Conservation (phyloP, 2,888 invertebrate genomes). For the Therioaphis trifolii region DNA sequence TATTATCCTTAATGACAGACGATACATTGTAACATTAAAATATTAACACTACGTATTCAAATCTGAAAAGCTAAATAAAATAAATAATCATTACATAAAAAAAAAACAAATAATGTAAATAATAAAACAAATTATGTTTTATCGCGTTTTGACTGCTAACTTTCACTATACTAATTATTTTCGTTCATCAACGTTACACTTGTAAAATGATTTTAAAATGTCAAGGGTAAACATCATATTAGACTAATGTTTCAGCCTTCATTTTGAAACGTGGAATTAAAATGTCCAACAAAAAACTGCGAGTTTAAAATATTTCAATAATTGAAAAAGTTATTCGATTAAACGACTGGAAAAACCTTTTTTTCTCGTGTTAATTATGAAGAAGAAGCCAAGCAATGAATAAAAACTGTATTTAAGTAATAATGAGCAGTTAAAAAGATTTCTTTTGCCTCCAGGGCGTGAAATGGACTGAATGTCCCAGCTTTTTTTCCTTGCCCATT, state of each 20-base stretch:
- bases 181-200: too few relatives aligned
- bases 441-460: constrained; percentile 28
- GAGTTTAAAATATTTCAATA: constrained; percentile 53
- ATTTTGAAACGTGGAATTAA: background rate
- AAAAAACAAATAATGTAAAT: too few relatives aligned
- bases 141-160: too few relatives aligned
- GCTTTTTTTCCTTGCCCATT: constrained; percentile 15
- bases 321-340: constrained; percentile 63
- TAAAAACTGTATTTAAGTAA: constrained; percentile 55
- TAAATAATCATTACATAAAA: too few relatives aligned
- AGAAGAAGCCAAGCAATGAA: constrained; percentile 33
- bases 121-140: too few relatives aligned
- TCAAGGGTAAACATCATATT: background rate
- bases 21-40: too few relatives aligned
- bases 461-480: constrained; percentile 55
- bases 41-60: too few relatives aligned
- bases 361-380: constrained; percentile 54
- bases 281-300: constrained; percentile 11
- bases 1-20: too few relatives aligned
- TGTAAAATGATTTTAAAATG: too few relatives aligned
- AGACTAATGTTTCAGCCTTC: background rate
- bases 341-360: constrained; percentile 54
- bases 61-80: too few relatives aligned
- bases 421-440: constrained; percentile 58
- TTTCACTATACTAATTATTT: too few relatives aligned